A percentile compares a stretch with the other conserved stretches of the same genome.
phyloP scores from a whole-genome alignment of 2,888 invertebrate species.

The Meteorus colon region DNA sequence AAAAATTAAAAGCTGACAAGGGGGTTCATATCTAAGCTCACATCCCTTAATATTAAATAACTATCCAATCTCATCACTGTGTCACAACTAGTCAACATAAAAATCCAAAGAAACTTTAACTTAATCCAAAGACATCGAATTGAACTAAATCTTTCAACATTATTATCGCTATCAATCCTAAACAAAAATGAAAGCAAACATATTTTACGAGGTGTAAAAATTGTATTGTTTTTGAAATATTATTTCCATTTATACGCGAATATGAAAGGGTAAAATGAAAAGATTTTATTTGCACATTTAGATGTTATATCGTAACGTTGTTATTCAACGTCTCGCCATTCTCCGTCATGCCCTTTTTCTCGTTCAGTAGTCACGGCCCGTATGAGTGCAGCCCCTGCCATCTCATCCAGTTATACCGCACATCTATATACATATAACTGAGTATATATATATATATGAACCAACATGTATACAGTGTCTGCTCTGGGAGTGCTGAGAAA shows the following conservation, averaged over 20 bases:
- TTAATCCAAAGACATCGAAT: no score
- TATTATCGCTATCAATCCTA: no score
- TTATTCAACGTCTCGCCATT: conserved; percentile 28
- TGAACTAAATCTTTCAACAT: no score
- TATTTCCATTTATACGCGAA: neutral
- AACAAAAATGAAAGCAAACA: neutral
- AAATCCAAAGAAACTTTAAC: no score
- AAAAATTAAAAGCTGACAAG: no score
- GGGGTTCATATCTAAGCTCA: no score
- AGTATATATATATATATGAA: conserved; percentile 2
- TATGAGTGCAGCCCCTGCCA: conserved; percentile 35
- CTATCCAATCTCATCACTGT: no score
- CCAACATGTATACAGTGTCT: conserved; percentile 11
- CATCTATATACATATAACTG: conserved; percentile 11
- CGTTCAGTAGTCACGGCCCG: conserved; percentile 12
- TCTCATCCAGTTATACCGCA: conserved; percentile 3
- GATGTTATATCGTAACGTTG: conserved; percentile 24
- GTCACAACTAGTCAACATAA: no score
- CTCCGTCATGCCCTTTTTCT: conserved; percentile 28
- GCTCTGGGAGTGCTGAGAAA: neutral
- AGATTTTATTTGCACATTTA: conserved; percentile 15
- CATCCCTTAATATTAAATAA: no score
- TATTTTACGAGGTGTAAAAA: neutral
- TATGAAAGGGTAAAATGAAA: conserved; percentile 27
- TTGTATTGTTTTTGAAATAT: neutral